A percentile compares a stretch with the other conserved stretches of the same genome.
phyloP scores from a whole-genome alignment of 2,113 vertebrate genomes.

The Piprites chloris region DNA sequence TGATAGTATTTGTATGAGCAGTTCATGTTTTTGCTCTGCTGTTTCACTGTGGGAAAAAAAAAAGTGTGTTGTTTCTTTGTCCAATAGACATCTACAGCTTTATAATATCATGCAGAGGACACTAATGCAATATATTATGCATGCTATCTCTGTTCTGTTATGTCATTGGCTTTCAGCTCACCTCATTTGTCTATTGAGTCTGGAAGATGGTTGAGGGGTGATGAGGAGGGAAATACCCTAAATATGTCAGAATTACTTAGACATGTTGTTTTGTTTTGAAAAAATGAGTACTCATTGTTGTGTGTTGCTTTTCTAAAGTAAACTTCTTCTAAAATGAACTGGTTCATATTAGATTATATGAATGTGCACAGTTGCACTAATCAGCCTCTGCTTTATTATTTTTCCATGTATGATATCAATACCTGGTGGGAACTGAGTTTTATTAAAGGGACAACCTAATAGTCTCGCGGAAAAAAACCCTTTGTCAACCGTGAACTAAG shows the following conservation, averaged over 20 bases:
- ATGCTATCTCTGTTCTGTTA: constrained; percentile 16
- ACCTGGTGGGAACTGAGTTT: neutral
- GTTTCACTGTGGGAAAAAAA: neutral
- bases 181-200: constrained; percentile 36
- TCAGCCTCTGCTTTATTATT: neutral
- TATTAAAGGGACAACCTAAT: neutral
- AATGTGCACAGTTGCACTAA: neutral
- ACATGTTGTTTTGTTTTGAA: constrained; percentile 33
- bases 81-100: constrained; percentile 1
- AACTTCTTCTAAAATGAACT: constrained; percentile 11
- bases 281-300: constrained; percentile 14
- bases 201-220: constrained; percentile 28
- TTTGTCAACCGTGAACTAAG: neutral
- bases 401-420: neutral
- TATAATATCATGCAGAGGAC: constrained; percentile 27
- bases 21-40: neutral
- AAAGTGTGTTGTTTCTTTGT: neutral
- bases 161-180: constrained; percentile 47
- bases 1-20: neutral
- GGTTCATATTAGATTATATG: neutral
- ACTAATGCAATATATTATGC: constrained; percentile 52
- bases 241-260: constrained; percentile 62
- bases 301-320: neutral
- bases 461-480: neutral
- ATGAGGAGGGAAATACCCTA: constrained; percentile 52